Evolutionary conservation across 2,113 vertebrate species (phyloP).

Genomic region (Pelobates fuscus): DNA sequence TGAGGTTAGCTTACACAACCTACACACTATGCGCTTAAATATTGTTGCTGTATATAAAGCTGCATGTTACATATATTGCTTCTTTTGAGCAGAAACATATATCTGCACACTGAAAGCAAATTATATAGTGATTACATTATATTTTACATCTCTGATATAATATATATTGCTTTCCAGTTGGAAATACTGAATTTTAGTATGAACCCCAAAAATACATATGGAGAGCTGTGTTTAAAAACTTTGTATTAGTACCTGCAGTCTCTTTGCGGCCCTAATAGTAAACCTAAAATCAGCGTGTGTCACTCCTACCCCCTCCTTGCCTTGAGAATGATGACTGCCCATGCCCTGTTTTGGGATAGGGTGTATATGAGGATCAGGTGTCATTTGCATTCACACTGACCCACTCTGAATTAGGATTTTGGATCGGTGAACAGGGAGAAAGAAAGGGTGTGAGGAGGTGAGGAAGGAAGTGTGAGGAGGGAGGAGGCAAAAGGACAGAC

Average conservation of each 20-base stretch:
- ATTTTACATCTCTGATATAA: too few relatives aligned
- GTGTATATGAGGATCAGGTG: constrained; percentile 39
- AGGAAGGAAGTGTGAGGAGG: constrained; percentile 16
- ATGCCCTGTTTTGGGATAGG: constrained; percentile 40
- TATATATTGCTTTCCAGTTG: too few relatives aligned
- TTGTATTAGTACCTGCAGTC: neutral
- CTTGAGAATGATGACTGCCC: constrained; percentile 7
- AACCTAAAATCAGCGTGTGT: constrained; percentile 2
- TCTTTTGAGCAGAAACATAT: too few relatives aligned
- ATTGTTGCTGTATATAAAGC: too few relatives aligned
- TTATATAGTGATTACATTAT: too few relatives aligned
- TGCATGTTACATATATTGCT: too few relatives aligned
- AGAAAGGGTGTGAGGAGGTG: constrained; percentile 22
- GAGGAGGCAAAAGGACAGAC: constrained; percentile 29
- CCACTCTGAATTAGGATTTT: constrained; percentile 33
- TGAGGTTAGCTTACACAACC: too few relatives aligned
- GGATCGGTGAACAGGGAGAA: constrained; percentile 8
- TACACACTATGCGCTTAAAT: too few relatives aligned
- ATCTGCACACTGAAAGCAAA: too few relatives aligned
- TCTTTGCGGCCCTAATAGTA: neutral
- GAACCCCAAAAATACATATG: too few relatives aligned
- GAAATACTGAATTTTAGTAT: too few relatives aligned
- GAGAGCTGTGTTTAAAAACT: too few relatives aligned
- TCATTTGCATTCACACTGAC: constrained; percentile 29
- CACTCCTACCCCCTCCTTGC: constrained; percentile 9